Evolutionary conservation across 2,797 vertebrate species (phyloP).

Genomic region (Novumbra hubbsi): DNA sequence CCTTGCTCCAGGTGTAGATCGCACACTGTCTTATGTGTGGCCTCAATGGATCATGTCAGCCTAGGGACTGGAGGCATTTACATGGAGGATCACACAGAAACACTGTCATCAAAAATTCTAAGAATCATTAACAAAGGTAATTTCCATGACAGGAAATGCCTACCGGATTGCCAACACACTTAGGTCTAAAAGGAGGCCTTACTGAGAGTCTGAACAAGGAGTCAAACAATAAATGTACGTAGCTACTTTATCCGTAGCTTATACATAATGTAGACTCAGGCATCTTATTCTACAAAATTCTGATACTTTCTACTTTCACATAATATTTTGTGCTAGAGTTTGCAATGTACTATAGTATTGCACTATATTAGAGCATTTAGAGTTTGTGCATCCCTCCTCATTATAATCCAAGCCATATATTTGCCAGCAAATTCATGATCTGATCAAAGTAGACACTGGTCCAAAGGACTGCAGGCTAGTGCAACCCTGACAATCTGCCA

Average conservation of each 20-base stretch:
- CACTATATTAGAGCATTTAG: background rate
- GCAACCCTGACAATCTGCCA: slow-evolving; percentile 74
- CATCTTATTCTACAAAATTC: background rate
- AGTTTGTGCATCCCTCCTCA: slow-evolving; percentile 21
- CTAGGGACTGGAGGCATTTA: slow-evolving; percentile 71
- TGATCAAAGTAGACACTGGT: slow-evolving; percentile 71
- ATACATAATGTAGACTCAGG: background rate
- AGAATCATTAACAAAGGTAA: slow-evolving; percentile 76
- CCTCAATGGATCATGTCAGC: slow-evolving; percentile 78
- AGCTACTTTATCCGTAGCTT: background rate
- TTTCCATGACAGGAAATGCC: slow-evolving; percentile 68
- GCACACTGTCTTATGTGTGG: slow-evolving; percentile 78
- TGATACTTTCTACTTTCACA: background rate
- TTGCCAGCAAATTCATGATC: slow-evolving; percentile 55
- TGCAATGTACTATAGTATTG: background rate
- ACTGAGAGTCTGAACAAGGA: slow-evolving; percentile 25
- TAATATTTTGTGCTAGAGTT: background rate
- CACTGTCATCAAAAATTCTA: slow-evolving; percentile 72
- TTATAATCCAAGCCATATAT: slow-evolving; percentile 36
- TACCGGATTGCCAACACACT: slow-evolving; percentile 57
- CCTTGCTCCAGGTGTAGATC: slow-evolving; percentile 78
- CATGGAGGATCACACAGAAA: slow-evolving; percentile 68
- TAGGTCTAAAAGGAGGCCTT: slow-evolving; percentile 42
- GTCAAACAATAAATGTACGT: background rate
- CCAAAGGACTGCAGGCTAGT: slow-evolving; percentile 61